Conservation (phyloP, 1,140 invertebrate species). For the Acromyrmex echinatior region DNA sequence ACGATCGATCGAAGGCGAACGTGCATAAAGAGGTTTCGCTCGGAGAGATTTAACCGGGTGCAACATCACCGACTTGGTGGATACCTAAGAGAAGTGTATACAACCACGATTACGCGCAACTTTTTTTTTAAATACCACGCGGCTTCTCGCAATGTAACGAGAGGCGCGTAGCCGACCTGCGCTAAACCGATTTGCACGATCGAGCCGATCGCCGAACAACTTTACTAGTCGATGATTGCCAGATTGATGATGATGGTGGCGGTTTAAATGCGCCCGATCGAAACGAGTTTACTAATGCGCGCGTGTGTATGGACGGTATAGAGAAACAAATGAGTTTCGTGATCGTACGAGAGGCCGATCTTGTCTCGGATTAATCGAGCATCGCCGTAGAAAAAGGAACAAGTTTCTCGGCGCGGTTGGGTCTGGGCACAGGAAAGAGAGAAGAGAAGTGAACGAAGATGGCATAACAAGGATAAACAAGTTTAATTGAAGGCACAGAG, state of each 20-base stretch:
- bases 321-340: conserved; percentile 78
- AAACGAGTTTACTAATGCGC: conserved; percentile 71
- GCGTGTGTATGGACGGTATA: conserved; percentile 67
- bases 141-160: conserved; percentile 16
- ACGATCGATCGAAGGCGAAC: conserved; percentile 30
- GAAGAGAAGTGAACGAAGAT: conserved; percentile 20
- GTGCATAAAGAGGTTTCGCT: conserved; percentile 33
- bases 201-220: conserved; percentile 20
- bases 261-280: conserved; percentile 59
- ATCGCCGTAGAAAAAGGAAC: conserved; percentile 70
- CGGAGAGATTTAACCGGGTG: conserved; percentile 38
- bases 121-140: conserved; percentile 55
- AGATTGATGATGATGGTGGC: conserved; percentile 40
- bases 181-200: conserved; percentile 38
- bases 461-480: conserved; percentile 59
- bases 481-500: conserved; percentile 54
- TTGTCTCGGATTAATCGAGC: conserved; percentile 78
- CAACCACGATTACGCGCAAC: conserved; percentile 38
- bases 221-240: conserved; percentile 46
- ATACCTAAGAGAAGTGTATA: conserved; percentile 51
- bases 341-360: conserved; percentile 77
- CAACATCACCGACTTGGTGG: background rate
- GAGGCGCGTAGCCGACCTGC: background rate
- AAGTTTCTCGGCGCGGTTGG: conserved; percentile 57
- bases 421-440: conserved; percentile 25